Evolutionary conservation across 2,888 invertebrate species (phyloP).

Genomic region (Mythimna pallens): DNA sequence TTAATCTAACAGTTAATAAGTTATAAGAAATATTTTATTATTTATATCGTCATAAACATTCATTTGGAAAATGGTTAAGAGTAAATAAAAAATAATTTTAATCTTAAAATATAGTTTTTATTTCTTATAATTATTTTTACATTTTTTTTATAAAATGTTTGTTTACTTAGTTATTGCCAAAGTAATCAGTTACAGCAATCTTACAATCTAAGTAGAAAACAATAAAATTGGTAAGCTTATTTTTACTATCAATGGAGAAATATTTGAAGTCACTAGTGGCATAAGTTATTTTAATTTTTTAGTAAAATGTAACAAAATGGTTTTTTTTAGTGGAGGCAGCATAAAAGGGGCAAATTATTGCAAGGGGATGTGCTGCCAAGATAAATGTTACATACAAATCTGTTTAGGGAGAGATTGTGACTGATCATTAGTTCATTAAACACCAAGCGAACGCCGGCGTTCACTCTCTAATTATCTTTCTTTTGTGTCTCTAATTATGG

Average conservation of each 20-base stretch:
- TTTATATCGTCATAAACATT: conserved; percentile 32
- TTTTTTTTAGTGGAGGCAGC: neutral
- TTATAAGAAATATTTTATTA: conserved; percentile 19
- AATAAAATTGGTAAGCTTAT: neutral
- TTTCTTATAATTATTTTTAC: conserved; percentile 46
- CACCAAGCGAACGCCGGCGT: no score
- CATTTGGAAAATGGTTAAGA: conserved; percentile 15
- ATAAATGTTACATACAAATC: neutral
- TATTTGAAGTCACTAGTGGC: neutral
- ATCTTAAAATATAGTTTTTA: conserved; percentile 60
- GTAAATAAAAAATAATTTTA: conserved; percentile 47
- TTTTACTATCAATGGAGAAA: neutral
- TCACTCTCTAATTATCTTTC: no score
- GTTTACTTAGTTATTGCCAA: conserved; percentile 7
- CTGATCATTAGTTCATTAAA: no score
- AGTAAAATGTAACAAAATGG: neutral
- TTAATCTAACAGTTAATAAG: conserved; percentile 15
- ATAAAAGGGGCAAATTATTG: neutral
- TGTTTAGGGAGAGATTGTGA: neutral
- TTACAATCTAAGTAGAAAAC: conserved; percentile 8
- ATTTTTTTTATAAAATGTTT: conserved; percentile 18
- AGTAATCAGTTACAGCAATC: conserved; percentile 18
- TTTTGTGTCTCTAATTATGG: no score
- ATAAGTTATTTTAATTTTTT: neutral
- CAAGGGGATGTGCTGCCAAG: neutral